Evolutionary conservation across 2,888 invertebrate species (phyloP).

Genomic region (Siphonodentalium dalli): DNA sequence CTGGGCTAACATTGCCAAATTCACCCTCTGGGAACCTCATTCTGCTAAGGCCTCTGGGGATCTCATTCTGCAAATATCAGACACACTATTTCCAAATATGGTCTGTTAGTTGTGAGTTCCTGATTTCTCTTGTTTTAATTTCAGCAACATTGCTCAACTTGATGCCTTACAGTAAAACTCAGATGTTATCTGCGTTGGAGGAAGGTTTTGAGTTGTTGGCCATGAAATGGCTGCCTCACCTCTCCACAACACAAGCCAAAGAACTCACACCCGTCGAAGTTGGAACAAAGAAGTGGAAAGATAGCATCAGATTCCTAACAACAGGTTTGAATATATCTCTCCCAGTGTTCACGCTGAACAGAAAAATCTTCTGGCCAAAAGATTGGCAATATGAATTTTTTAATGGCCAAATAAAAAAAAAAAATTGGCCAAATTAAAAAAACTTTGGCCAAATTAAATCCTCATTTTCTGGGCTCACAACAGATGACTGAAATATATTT

Average conservation of each 20-base stretch:
- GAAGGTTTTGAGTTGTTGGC: constrained; percentile 58
- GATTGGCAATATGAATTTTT: too few species aligned
- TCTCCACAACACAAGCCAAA: constrained; percentile 52
- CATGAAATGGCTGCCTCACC: constrained; percentile 55
- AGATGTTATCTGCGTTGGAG: constrained; percentile 25
- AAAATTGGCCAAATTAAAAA: background rate
- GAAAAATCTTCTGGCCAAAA: too few species aligned
- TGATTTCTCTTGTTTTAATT: constrained; percentile 1
- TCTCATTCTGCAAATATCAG: too few species aligned
- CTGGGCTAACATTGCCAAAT: too few species aligned
- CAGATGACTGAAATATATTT: too few species aligned
- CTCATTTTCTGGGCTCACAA: too few species aligned
- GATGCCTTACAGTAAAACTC: constrained; percentile 44
- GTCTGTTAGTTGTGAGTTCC: background rate
- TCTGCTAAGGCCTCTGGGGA: too few species aligned
- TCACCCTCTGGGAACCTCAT: too few species aligned
- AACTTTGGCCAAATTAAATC: too few species aligned
- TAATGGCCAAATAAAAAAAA: too few species aligned
- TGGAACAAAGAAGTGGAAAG: constrained; percentile 53
- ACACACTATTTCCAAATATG: background rate
- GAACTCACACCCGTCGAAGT: constrained; percentile 60
- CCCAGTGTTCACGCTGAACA: background rate
- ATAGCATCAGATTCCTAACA: constrained; percentile 50
- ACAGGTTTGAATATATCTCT: constrained; percentile 35
- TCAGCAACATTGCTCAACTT: constrained; percentile 47